Evolutionary conservation across 2,888 invertebrate genomes (phyloP), one percentile per base, ranked within the genome.

Genomic region (Conomelus anceps): DNA sequence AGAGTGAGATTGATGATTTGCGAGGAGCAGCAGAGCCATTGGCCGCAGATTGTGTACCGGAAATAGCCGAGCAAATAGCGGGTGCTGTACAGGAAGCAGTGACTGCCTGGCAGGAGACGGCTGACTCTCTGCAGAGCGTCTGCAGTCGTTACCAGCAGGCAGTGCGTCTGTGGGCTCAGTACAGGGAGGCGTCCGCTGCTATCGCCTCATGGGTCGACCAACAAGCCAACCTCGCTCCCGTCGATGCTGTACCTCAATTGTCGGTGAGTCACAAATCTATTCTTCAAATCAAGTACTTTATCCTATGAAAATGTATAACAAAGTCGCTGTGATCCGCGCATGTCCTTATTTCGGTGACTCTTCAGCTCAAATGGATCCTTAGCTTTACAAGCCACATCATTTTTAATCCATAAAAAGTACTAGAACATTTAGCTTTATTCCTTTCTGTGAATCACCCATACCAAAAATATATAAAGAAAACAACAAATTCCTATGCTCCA

Each of bases 111-210:
- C 95, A 96, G 92, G 96, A 96, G 92, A 97, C 97, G n/a, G 96
- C 96, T 93, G 94, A 95, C 91, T 96, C 96, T 93, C 94, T 97
- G 91, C 95, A 95, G 91, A 96, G 96, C 91, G 95, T 97, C 91
- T 97, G 97, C 93, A 96, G 94, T 92, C 95, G 95, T 94, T 97
- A 97, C 94, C 96, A 97, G 93, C 95, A 96, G 92, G 97, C 97
- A 3, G 97, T 97, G 89, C 95, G 96, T 88, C 94, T 97, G 90
- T 97, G 97, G 97, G 95, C 96, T 92, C 95, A 96, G 90, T 97
- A 97, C 94, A 95, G 96, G 84, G 96, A 97, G 93, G 96, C 97
- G 11, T 96, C 96, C 89, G 96, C 96, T 86, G 95, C 96, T 26
- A 96, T 97, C 90, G 95, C 96, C 91, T 95, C 95, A 91, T 97